Evolutionary conservation across 2,113 vertebrate genomes (phyloP).

Genomic region (Phoenicopterus ruber): DNA sequence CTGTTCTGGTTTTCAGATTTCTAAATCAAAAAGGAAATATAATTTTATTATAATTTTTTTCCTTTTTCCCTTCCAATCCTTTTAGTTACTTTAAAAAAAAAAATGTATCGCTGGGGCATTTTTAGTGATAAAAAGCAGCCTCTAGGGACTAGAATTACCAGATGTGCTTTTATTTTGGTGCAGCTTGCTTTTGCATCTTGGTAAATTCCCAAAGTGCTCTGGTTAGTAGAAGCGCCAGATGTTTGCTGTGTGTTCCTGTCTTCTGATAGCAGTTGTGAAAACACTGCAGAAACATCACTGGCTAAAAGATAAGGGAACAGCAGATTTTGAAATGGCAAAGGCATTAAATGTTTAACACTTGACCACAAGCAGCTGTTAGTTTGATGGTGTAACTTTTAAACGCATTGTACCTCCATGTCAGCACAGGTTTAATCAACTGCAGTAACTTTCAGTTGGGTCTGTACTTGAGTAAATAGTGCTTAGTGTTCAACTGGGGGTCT

Average conservation of each 20-base stretch:
- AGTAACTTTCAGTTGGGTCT: not conserved
- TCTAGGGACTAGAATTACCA: not conserved
- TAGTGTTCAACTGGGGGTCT: not conserved
- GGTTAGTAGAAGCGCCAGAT: constrained; percentile 29
- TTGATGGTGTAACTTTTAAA: not conserved
- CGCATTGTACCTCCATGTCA: not conserved
- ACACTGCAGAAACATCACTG: not conserved
- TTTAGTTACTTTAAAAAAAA: not conserved
- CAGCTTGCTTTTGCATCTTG: constrained; percentile 17
- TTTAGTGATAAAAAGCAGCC: not conserved
- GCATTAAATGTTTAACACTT: not conserved
- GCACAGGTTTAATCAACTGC: not conserved
- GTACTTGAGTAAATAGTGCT: not conserved
- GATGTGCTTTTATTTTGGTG: constrained; percentile 47
- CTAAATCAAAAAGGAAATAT: not conserved
- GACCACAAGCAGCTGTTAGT: not conserved
- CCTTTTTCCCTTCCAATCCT: not conserved
- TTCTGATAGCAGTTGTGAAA: not conserved
- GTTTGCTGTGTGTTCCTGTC: not conserved
- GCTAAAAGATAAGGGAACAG: not conserved
- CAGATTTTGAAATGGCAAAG: not conserved
- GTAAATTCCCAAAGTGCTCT: constrained; percentile 23
- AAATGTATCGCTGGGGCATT: not conserved
- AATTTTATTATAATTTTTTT: not conserved
- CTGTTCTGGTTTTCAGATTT: not conserved